Percentiles rank a stretch among this genome's conserved stretches.
Evolutionary conservation across 2,113 vertebrate species (phyloP).

Genomic region (Saiga tatarica): DNA sequence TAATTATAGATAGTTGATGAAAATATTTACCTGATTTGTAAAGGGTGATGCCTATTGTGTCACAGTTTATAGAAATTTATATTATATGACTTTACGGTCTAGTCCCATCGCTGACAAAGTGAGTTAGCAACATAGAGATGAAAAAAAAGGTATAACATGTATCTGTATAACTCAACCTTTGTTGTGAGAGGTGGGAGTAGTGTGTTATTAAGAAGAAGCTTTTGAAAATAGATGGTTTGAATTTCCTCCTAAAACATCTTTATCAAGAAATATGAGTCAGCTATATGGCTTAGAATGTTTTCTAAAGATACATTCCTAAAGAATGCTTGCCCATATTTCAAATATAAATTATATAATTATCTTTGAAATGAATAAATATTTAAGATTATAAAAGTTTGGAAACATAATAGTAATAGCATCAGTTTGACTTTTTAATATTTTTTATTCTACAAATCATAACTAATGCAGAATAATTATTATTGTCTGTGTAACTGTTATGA

Average conservation of each 20-base stretch:
- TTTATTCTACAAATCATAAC: not conserved
- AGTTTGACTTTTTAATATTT: slow-evolving; percentile 25
- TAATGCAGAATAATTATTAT: not conserved
- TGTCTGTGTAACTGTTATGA: not conserved
- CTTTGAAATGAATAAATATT: not conserved
- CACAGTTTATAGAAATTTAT: not conserved
- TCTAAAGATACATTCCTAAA: slow-evolving; percentile 26
- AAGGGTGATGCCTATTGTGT: not conserved
- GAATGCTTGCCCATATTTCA: not conserved
- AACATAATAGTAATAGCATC: not conserved
- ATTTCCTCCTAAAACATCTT: not conserved
- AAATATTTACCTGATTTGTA: not conserved
- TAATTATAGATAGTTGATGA: not conserved
- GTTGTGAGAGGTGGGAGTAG: accelerated
- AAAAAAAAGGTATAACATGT: not conserved
- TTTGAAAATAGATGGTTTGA: not conserved
- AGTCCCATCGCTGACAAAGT: not conserved
- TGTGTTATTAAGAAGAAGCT: not conserved
- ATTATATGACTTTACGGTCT: not conserved
- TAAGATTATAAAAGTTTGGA: not conserved
- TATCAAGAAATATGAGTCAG: not conserved
- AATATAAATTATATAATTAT: not conserved
- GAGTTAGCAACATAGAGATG: not conserved
- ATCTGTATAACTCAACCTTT: not conserved
- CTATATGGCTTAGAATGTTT: not conserved